Evolutionary conservation across 2,797 vertebrate species (phyloP), one percentile per base, ranked within the genome.

Genomic region (Karalla daura): DNA sequence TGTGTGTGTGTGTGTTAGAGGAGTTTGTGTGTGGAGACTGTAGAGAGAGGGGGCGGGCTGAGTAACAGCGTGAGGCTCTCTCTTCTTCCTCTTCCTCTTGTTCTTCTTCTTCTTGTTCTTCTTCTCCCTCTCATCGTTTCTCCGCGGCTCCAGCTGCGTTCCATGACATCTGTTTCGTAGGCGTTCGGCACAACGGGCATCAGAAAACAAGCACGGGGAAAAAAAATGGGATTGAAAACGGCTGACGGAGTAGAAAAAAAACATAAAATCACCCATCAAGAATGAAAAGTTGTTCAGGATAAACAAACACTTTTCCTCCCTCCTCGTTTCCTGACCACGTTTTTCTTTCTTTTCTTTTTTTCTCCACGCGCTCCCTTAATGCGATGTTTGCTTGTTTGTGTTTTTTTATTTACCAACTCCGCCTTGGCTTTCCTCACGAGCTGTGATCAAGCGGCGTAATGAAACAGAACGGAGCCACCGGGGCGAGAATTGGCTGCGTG

Each of bases 151-250:
- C 86, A 89, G 87, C 84, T 88, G 87, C 79, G 87, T 67, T 61
- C 23, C 63, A 59, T 81, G 83, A 83, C 91, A 91, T 91, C 88
- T 90, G 88, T 87, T 88, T 85, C 45, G 53, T 72, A 64, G 84
- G 84, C 68, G 60, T 66, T 61, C 53, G 70, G 82, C 83, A 79
- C 75, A 74, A 81, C 78, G 82, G 83, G 74, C 83, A 52, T 85
- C 68, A 79, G 67, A 86, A 84, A 76, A 80, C 44, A 71, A 80
- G 71, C 51, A 21, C 15, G 43, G 32, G 35, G 79, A 35, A 74
- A 68, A 68, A 40, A 43, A n/a, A n/a, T n/a, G 10, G 27, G 44
- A 24, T 68, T 70, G 28, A 52, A 61, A 44, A 75, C 77, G 49
- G 56, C 80, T 78, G 86, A 87, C 65, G 51, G 63, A 13, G 64